Percentiles rank a stretch among this genome's conserved stretches.
Conservation (phyloP, 2,113 vertebrate genomes). For the Erinaceus europaeus region DNA sequence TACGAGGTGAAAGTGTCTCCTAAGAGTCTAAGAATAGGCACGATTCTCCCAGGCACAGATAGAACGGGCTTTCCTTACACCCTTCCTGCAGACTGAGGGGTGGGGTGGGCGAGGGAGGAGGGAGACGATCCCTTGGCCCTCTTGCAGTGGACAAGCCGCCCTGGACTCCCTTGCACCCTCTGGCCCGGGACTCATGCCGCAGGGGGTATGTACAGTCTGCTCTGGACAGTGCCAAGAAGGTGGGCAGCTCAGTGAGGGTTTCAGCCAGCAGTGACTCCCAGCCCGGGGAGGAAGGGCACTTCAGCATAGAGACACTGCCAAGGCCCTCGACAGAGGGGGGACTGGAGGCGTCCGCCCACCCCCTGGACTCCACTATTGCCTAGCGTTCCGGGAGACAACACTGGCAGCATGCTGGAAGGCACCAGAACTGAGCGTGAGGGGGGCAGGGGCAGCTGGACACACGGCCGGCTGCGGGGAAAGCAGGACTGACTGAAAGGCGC, state of each 20-base stretch:
- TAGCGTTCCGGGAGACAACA: conserved; percentile 51
- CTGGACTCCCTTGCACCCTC: background rate
- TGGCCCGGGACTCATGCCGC: background rate
- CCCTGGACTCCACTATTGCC: conserved; percentile 77
- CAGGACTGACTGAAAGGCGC: background rate
- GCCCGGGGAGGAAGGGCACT: background rate
- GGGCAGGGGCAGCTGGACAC: background rate
- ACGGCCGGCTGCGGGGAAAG: background rate
- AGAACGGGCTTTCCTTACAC: background rate
- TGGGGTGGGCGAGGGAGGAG: background rate
- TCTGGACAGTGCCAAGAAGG: background rate
- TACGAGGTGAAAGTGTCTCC: conserved; percentile 8
- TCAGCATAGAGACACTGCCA: background rate
- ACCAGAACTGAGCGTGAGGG: conserved; percentile 22
- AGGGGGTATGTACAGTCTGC: background rate
- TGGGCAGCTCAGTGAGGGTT: background rate
- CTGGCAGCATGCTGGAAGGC: conserved; percentile 69
- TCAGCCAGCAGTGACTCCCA: background rate
- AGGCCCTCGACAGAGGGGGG: conserved; percentile 35
- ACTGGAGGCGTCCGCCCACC: no score
- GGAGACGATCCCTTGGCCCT: background rate
- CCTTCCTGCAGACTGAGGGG: background rate
- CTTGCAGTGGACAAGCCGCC: background rate
- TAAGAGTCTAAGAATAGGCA: conserved; percentile 44
- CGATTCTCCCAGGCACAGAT: conserved; percentile 52